Percentiles rank a stretch among this genome's conserved stretches.
Conservation (phyloP, 2,113 vertebrate species). For the Catharus bicknelli region DNA sequence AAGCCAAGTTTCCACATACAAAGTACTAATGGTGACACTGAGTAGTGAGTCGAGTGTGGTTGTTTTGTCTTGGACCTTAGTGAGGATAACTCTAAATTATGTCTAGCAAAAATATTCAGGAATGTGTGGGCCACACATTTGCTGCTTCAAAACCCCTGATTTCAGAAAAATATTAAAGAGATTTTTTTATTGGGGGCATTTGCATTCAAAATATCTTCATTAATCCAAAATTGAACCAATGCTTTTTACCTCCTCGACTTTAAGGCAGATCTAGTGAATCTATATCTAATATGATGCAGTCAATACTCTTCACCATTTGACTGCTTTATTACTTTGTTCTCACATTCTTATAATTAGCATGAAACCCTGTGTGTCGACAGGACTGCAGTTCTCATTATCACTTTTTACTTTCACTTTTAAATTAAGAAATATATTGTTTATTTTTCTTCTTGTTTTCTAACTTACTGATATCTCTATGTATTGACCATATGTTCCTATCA, state of each 20-base stretch:
- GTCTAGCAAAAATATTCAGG: background rate
- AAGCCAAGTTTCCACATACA: background rate
- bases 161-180: background rate
- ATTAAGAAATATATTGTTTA: background rate
- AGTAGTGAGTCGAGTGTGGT: background rate
- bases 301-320: slow-evolving; percentile 39
- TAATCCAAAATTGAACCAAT: slow-evolving; percentile 12
- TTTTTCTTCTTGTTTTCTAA: background rate
- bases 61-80: background rate
- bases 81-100: background rate
- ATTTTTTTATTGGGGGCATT: background rate
- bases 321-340: slow-evolving; percentile 10
- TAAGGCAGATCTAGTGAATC: background rate
- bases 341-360: slow-evolving; percentile 43
- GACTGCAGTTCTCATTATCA: background rate
- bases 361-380: background rate
- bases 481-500: background rate
- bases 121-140: background rate
- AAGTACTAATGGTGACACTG: background rate
- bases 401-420: background rate
- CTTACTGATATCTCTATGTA: background rate
- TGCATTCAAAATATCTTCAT: slow-evolving; percentile 1
- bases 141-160: background rate
- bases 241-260: slow-evolving; percentile 11
- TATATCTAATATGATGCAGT: slow-evolving; percentile 1